Percentiles rank a stretch among this genome's conserved stretches.
Evolutionary conservation across 2,888 invertebrate species (phyloP).

Genomic region (Argyra leucocephala): DNA sequence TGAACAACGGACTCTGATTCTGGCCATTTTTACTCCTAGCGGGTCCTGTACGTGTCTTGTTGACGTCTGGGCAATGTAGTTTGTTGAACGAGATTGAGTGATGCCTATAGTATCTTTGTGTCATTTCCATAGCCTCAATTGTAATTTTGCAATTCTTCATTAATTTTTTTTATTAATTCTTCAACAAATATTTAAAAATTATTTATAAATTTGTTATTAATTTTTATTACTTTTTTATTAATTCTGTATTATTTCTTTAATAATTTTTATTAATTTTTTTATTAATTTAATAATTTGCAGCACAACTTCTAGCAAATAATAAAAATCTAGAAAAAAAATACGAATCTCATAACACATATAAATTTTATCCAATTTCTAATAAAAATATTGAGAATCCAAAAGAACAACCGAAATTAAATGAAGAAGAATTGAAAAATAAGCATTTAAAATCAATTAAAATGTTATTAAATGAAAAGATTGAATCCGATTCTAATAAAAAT

Average conservation of each 20-base stretch:
- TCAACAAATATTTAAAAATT: no score
- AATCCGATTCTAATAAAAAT: background rate
- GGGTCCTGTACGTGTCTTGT: no score
- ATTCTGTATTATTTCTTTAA: background rate
- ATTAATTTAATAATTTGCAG: background rate
- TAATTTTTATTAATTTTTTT: background rate
- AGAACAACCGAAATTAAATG: background rate
- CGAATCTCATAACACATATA: background rate
- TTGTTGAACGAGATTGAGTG: no score
- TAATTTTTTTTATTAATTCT: no score
- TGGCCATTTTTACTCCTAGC: no score
- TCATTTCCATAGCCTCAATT: no score
- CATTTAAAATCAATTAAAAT: background rate
- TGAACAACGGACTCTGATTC: no score
- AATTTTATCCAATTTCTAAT: background rate
- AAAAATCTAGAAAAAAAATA: background rate
- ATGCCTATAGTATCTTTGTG: no score
- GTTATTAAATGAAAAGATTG: background rate
- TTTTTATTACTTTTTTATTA: no score
- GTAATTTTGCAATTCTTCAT: no score
- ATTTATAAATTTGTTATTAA: no score
- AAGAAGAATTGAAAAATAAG: background rate
- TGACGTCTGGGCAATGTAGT: no score
- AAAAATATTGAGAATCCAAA: background rate
- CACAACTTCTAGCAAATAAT: background rate